Percentiles rank a stretch among this genome's conserved stretches.
Conservation (phyloP, 2,113 vertebrate species). For the Progne subis region DNA sequence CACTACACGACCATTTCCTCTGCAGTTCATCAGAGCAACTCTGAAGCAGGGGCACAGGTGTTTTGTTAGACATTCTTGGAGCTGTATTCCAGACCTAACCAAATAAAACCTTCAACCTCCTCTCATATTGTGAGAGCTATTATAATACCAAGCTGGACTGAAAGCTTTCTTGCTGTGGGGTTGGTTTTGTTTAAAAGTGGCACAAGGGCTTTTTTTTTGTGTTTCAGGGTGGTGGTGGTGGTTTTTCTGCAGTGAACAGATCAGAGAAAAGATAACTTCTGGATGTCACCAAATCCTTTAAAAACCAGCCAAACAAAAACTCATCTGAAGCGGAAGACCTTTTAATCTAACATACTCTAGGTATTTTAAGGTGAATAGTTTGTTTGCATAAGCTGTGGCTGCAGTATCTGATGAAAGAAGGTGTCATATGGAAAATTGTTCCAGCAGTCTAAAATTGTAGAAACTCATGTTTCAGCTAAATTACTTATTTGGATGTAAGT, state of each 20-base stretch:
- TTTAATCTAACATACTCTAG: background rate
- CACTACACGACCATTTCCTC: background rate
- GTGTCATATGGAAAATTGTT: background rate
- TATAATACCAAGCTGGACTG: background rate
- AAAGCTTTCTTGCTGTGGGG: background rate
- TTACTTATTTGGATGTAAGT: background rate
- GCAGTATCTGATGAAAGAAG: background rate
- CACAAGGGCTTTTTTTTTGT: background rate
- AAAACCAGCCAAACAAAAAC: background rate
- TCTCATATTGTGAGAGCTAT: background rate
- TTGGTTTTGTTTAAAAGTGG: background rate
- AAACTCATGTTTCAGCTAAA: background rate
- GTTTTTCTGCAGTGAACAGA: background rate
- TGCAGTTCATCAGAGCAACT: background rate
- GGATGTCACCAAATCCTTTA: background rate
- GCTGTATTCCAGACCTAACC: background rate
- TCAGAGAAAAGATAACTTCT: background rate
- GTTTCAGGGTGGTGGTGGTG: background rate
- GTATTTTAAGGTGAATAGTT: background rate
- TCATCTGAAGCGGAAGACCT: background rate
- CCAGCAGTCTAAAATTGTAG: background rate
- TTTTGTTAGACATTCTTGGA: background rate
- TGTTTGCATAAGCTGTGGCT: background rate
- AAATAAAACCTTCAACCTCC: background rate
- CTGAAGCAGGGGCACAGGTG: background rate